A percentile compares a stretch with the other conserved stretches of the same genome.
Conservation (phyloP, 2,113 vertebrate species). For the Hucho hucho region DNA sequence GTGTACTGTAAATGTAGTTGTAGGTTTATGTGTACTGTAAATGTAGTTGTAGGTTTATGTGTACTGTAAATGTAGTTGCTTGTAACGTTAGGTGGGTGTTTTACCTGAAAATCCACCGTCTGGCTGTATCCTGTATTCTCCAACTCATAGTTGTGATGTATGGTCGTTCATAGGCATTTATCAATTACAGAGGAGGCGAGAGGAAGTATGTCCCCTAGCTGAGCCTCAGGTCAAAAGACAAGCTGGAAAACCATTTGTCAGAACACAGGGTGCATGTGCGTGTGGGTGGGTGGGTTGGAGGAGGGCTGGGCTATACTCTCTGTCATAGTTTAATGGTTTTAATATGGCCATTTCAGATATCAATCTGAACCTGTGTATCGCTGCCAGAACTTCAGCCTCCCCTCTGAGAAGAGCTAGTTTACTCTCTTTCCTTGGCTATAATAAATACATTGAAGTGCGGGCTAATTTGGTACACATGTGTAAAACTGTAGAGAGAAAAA, state of each 20-base stretch:
- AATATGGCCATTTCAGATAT: slow-evolving; percentile 32
- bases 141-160: slow-evolving; percentile 29
- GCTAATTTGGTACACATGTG: slow-evolving; percentile 30
- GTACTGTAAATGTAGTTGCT: slow-evolving; percentile 4
- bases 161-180: slow-evolving; percentile 43
- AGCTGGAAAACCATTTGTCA: slow-evolving; percentile 37
- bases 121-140: slow-evolving; percentile 16
- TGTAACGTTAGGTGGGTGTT: slow-evolving; percentile 13
- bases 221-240: slow-evolving; percentile 30
- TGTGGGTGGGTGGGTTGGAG: slow-evolving; percentile 15
- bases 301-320: slow-evolving; percentile 27
- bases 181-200: slow-evolving; percentile 30
- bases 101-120: slow-evolving; percentile 11
- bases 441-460: slow-evolving; percentile 17
- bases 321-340: slow-evolving; percentile 38
- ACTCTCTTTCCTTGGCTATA: slow-evolving; percentile 6
- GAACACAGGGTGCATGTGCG: slow-evolving; percentile 7
- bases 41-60: no score
- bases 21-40: background rate
- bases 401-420: slow-evolving; percentile 19
- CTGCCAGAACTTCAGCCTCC: slow-evolving; percentile 30
- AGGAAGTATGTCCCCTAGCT: slow-evolving; percentile 30
- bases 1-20: slow-evolving; percentile 6
- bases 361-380: slow-evolving; percentile 21
- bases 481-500: slow-evolving; percentile 17